These are phyloP conservation scores for Drosophila lowei DNA, from an alignment of 1,140 invertebrate genomes.

Conservation along the genomic window DNA sequence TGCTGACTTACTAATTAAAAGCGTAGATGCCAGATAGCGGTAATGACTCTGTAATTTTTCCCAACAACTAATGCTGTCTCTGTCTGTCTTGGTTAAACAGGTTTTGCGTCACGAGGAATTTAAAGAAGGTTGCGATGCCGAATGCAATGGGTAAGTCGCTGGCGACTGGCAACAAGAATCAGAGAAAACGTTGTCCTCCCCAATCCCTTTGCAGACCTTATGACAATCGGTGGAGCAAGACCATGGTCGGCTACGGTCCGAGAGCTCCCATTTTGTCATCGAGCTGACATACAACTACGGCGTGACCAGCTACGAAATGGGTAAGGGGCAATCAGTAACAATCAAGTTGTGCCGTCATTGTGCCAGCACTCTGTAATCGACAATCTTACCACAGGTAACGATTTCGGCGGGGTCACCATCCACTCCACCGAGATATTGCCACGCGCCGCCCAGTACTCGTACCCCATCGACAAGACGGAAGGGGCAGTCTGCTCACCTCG, in stretches of 20 bases:
- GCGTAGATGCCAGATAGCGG: slow-evolving; percentile 33
- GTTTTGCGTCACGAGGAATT: slow-evolving; percentile 98
- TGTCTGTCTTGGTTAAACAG: slow-evolving; percentile 83
- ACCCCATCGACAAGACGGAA: slow-evolving; percentile 70
- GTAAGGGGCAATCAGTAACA: slow-evolving; percentile 35
- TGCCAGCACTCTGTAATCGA: background rate
- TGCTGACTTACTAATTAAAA: slow-evolving; percentile 60
- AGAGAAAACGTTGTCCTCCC: slow-evolving; percentile 2
- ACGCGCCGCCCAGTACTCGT: slow-evolving; percentile 86
- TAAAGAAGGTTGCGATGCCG: slow-evolving; percentile 96
- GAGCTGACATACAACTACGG: slow-evolving; percentile 99
- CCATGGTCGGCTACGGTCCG: slow-evolving; percentile 98
- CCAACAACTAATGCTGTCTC: slow-evolving; percentile 2
- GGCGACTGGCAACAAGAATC: background rate
- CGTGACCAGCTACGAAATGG: slow-evolving; percentile 91
- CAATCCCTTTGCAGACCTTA: slow-evolving; percentile 89
- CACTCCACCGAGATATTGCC: slow-evolving; percentile 90
- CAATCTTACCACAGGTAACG: slow-evolving; percentile 87
- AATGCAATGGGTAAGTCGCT: slow-evolving; percentile 95
- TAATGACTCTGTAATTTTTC: slow-evolving; percentile 38
- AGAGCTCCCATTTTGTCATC: slow-evolving; percentile 97
- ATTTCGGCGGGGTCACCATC: slow-evolving; percentile 94
- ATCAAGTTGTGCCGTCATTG: too few relatives aligned
- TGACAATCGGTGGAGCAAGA: slow-evolving; percentile 99
- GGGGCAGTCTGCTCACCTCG: slow-evolving; percentile 84